Percentiles rank a stretch among this genome's conserved stretches.
Conservation (phyloP, 2,113 vertebrate species). For the Tiliqua scincoides region DNA sequence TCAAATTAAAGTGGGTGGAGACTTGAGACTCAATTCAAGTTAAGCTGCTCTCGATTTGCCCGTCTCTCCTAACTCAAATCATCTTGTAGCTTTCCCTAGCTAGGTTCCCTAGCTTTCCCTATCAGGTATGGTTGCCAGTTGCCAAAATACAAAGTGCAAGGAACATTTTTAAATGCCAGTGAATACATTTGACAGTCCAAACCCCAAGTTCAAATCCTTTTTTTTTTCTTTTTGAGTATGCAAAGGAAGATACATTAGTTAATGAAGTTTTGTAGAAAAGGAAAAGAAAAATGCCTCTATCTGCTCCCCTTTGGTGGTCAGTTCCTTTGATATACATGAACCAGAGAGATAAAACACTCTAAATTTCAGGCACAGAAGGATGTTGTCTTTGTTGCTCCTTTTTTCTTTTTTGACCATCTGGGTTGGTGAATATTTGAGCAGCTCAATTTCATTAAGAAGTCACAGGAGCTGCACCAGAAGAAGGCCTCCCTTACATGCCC, state of each 20-base stretch:
- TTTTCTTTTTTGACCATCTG: background rate
- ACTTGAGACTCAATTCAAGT: too few relatives aligned
- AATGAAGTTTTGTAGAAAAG: background rate
- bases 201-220: background rate
- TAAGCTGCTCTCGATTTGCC: too few relatives aligned
- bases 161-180: accelerated
- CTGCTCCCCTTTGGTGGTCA: slow-evolving; percentile 17
- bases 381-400: background rate
- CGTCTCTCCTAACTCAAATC: background rate
- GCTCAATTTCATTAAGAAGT: background rate
- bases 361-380: background rate
- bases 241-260: slow-evolving; percentile 36
- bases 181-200: accelerated
- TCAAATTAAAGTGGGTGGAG: too few relatives aligned
- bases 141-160: background rate
- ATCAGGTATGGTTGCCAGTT: background rate
- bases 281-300: background rate
- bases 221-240: background rate
- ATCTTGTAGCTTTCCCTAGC: background rate
- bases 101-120: background rate
- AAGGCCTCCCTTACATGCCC: background rate
- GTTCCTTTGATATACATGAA: slow-evolving; percentile 24
- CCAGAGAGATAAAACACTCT: background rate
- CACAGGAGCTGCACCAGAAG: background rate
- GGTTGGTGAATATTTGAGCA: background rate